Evolutionary conservation across 2,113 vertebrate species (phyloP), one percentile per base, ranked within the genome.

Genomic region (Pseudorasbora parva): DNA sequence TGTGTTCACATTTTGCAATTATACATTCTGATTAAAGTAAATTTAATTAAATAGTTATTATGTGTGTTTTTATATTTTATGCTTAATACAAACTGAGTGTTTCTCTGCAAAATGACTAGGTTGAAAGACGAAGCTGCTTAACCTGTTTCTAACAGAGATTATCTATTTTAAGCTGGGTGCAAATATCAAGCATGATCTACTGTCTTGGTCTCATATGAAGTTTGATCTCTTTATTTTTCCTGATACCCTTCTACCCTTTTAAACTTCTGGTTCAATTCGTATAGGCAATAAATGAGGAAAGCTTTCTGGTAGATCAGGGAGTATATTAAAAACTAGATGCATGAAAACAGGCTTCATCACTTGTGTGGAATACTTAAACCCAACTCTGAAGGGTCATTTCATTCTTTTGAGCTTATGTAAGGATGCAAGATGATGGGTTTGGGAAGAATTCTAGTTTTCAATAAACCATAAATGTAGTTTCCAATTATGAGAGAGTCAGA

Each of bases 261-360:
- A 62, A 60, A 62, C 57, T 45, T 47, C 41, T 78, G 76, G 37
- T 62, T 78, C 23, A 47, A 21, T 12, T 45, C 57, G 11, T 62
- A 78, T 19, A 78, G 19, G 41, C 59, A 79, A 79, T 78, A 64
- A 10, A 78, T 10, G 23, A 37, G 47, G 57, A 75, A 54, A 75
- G 47, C 8, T 72, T 75, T 75, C 72, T 75, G 11, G n/a, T 45
- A 78, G 12, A 77, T 59, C 11, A 2, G 33, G 33, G 57, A 77
- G 51, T 23, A 77, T 77, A 59, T 43, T 60, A 64, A 79, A 78
- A 79, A 79, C 57, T 47, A 62, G 59, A 79, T 21, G 54, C n/a
- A 62, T 64, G 57, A 47, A 78, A 78, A 78, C 77, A 59, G 30
- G 74, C 30, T 57, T 77, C 30, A 59, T 78, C 41, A 45, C 14